Percentiles rank a stretch among this genome's conserved stretches.
Conservation (phyloP, 2,113 vertebrate species). For the Rafetus swinhoei region DNA sequence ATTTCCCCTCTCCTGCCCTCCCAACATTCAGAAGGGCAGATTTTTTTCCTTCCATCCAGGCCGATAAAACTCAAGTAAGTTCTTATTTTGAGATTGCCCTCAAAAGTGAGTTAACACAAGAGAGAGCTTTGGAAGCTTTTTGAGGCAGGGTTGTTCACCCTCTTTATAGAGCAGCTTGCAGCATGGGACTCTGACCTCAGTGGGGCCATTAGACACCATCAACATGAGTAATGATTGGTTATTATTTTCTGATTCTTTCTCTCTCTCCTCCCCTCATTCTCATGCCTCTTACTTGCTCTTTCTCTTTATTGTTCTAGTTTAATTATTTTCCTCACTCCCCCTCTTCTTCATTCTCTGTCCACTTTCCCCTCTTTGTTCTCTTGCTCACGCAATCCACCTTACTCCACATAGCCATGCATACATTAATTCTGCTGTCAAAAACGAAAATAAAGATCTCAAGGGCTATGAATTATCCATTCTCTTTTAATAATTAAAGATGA, state of each 20-base stretch:
- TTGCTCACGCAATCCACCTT: conserved; percentile 40
- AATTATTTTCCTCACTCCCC: not conserved
- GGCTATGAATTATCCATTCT: conserved; percentile 76
- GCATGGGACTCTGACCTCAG: not conserved
- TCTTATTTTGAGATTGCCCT: not conserved
- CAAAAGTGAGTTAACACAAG: not conserved
- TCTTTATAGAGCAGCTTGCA: not conserved
- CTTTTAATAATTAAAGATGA: conserved; percentile 83
- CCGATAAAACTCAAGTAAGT: not conserved
- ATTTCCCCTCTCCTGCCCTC: not conserved
- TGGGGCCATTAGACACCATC: rapidly evolving
- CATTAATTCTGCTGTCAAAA: conserved; percentile 71
- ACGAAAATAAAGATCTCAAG: conserved; percentile 79
- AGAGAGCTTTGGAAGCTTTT: not conserved
- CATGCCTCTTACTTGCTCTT: not conserved
- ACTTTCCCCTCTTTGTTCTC: conserved; percentile 43
- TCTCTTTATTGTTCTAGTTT: not conserved
- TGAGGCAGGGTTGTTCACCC: not conserved
- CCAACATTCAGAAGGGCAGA: not conserved
- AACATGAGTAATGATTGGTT: not conserved
- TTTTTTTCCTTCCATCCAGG: not conserved
- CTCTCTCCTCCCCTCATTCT: conserved; percentile 7
- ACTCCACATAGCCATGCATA: conserved; percentile 47
- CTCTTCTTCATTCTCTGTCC: not conserved
- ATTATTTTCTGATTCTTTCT: not conserved